A percentile compares a stretch with the other conserved stretches of the same genome.
These are phyloP conservation scores for Bovichtus variegatus DNA, from an alignment of 2,797 vertebrate genomes.

Conservation along the genomic window DNA sequence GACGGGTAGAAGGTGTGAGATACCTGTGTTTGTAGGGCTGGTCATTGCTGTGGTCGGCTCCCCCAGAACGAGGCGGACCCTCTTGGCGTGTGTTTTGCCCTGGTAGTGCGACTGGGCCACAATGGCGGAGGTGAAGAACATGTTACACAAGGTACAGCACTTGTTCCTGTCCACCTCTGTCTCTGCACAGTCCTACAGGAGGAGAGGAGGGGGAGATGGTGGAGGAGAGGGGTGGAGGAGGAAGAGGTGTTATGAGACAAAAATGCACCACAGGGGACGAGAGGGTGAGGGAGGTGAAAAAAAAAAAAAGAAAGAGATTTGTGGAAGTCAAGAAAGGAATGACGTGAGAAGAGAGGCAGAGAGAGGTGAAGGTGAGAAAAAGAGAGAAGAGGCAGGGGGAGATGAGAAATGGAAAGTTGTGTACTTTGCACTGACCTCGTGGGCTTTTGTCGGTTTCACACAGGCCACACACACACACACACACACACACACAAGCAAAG, in stretches of 20 bases:
- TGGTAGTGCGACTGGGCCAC: slow-evolving; percentile 91
- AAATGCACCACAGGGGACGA: slow-evolving; percentile 18
- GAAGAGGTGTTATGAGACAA: slow-evolving; percentile 8
- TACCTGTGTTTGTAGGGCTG: slow-evolving; percentile 78
- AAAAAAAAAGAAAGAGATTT: slow-evolving; percentile 3
- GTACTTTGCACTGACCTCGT: slow-evolving; percentile 41
- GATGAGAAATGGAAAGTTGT: slow-evolving; percentile 46
- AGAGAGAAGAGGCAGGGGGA: neutral
- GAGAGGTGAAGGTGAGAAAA: slow-evolving; percentile 56
- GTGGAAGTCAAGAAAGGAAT: slow-evolving; percentile 11
- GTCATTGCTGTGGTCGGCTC: slow-evolving; percentile 79
- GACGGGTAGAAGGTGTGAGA: neutral
- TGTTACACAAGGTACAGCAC: slow-evolving; percentile 90
- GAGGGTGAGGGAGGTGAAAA: slow-evolving; percentile 29
- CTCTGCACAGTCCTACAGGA: slow-evolving; percentile 86
- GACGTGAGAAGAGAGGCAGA: slow-evolving; percentile 25
- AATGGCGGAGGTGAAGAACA: slow-evolving; percentile 91
- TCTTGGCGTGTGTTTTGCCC: slow-evolving; percentile 90
- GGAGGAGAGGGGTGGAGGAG: slow-evolving; percentile 1
- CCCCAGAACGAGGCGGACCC: slow-evolving; percentile 88
- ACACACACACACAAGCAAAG: slow-evolving; percentile 33
- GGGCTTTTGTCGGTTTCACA: slow-evolving; percentile 18
- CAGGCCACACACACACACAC: neutral
- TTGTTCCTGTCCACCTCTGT: slow-evolving; percentile 90
- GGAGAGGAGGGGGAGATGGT: slow-evolving; percentile 32